These are phyloP conservation scores for Rhopalosiphum maidis DNA, from an alignment of 1,140 invertebrate genomes.

Conservation along the genomic window DNA sequence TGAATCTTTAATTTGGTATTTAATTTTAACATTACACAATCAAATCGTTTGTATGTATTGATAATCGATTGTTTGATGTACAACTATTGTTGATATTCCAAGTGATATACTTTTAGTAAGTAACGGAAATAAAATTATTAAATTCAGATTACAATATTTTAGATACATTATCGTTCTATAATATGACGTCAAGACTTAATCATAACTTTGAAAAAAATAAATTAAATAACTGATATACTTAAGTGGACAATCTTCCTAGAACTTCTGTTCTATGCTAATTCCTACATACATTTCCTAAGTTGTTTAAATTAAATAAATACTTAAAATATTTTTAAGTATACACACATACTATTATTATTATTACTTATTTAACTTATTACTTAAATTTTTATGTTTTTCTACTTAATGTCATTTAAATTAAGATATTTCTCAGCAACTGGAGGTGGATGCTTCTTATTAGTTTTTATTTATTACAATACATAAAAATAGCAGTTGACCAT, in stretches of 20 bases:
- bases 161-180: background rate
- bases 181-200: background rate
- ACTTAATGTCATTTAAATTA: too few relatives aligned
- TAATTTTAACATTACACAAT: too few relatives aligned
- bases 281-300: background rate
- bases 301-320: background rate
- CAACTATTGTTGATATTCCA: background rate
- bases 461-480: background rate
- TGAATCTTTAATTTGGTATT: background rate
- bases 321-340: background rate
- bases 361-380: background rate
- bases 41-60: background rate
- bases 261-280: background rate
- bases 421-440: too few relatives aligned
- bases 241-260: background rate
- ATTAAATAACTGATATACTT: background rate
- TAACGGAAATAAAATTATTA: background rate
- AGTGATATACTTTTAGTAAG: background rate
- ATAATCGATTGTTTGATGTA: background rate
- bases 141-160: background rate
- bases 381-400: too few relatives aligned
- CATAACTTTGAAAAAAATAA: background rate
- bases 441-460: too few relatives aligned
- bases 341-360: background rate
- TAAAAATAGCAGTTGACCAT: background rate